A percentile compares a stretch with the other conserved stretches of the same genome.
These are phyloP conservation scores for Leptonema lineaticorne DNA, from an alignment of 1,140 invertebrate genomes.

Conservation along the genomic window DNA sequence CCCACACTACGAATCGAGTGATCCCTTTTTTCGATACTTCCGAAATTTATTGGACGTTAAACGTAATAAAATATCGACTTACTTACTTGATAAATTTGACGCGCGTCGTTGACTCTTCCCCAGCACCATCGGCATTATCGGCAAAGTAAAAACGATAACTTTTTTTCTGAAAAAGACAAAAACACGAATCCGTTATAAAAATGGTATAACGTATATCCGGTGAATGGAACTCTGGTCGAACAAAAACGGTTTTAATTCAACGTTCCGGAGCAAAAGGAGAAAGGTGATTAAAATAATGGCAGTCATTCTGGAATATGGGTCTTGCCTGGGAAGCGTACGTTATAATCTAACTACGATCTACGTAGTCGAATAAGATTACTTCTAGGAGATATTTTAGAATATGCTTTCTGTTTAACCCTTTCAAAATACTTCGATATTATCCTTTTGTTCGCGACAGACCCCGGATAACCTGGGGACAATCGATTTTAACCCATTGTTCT, in stretches of 20 bases:
- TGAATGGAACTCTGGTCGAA: no score
- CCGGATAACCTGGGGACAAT: conserved; percentile 3
- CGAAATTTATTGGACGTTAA: background rate
- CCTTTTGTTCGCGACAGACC: conserved; percentile 3
- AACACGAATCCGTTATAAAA: background rate
- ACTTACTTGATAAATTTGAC: conserved; percentile 21
- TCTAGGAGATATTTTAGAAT: background rate
- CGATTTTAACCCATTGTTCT: background rate
- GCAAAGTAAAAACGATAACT: no score
- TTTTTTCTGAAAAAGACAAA: background rate
- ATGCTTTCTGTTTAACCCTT: conserved; percentile 5
- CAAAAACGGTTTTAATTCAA: no score
- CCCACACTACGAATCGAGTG: no score
- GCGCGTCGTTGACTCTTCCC: background rate
- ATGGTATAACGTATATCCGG: no score
- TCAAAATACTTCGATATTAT: conserved; percentile 4
- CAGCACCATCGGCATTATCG: conserved; percentile 12
- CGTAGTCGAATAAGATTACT: background rate
- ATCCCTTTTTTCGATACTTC: background rate
- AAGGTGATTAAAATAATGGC: no score
- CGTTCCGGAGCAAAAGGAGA: no score
- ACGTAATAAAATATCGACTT: conserved; percentile 7
- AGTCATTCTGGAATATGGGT: no score
- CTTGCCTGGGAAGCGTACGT: no score
- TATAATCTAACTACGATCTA: no score